Percentiles rank a stretch among this genome's conserved stretches.
These are phyloP conservation scores for Dynastes hyllus DNA, from an alignment of 2,888 invertebrate species.

Conservation along the genomic window DNA sequence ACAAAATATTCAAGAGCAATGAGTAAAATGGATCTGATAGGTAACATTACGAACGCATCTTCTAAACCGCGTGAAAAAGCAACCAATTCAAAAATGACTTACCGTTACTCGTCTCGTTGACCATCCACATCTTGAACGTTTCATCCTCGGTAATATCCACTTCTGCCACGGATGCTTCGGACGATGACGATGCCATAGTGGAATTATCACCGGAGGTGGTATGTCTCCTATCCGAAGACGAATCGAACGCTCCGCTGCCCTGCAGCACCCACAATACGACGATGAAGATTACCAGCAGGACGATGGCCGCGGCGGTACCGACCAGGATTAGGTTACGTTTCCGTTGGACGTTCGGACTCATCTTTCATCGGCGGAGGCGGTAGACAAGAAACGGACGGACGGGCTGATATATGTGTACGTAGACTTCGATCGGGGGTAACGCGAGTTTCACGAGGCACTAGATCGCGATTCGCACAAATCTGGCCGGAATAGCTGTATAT, in stretches of 20 bases:
- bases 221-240: neutral
- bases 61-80: no score
- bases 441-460: neutral
- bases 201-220: neutral
- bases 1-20: no score
- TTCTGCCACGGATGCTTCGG: neutral
- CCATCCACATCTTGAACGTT: neutral
- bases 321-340: conserved; percentile 5
- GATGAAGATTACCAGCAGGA: conserved; percentile 63
- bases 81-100: neutral
- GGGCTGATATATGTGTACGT: neutral
- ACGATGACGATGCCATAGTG: neutral
- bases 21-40: no score
- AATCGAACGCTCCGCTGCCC: conserved; percentile 25
- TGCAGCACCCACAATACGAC: conserved; percentile 67
- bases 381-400: neutral
- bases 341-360: conserved; percentile 15
- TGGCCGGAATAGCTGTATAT: neutral
- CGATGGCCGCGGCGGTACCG: conserved; percentile 62
- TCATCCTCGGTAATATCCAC: neutral
- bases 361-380: neutral
- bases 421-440: neutral
- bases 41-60: no score
- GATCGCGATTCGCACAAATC: neutral
- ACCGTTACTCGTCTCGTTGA: neutral